Evolutionary conservation across 2,888 invertebrate genomes (phyloP), one percentile per base, ranked within the genome.

Genomic region (Leuctra nigra): DNA sequence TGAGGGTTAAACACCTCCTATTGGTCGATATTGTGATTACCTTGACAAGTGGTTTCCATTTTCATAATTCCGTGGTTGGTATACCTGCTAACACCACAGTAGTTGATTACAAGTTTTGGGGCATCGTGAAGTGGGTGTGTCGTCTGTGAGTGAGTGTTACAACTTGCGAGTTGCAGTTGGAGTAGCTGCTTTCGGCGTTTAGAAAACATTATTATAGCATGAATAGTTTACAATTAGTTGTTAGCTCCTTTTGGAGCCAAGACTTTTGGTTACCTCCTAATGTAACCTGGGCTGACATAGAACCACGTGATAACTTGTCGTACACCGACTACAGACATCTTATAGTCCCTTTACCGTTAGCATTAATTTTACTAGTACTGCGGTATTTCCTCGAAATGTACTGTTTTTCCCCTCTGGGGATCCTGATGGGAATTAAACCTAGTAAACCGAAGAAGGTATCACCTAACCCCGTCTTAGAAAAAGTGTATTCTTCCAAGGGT

Each of bases 191-290:
- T n/a, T n/a, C n/a, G 29, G 29, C 11, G 29, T 29, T 7, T 7
- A 29, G 29, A 7, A 7, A 29, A 7, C 29, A 29, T 11, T n/a
- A n/a, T n/a, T n/a, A 29, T 11, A 44, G 7, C n/a, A 44, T 44
- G 44, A 23, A 44, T 16, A 44, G 23, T 9, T 22, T 44, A 23
- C 18, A 35, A 38, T 71, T 67, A 64, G 63, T 73, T 54, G 22
- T 70, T 58, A 70, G 74, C 59, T 71, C 73, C 64, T 87, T 91
- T 73, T 93, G 91, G 95, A 83, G 83, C 69, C 86, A 91, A 69
- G 74, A 81, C 70, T 78, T 96, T 69, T 78, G 77, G 77, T 68
- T 77, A 18, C 77, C 77, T 6, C 71, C 70, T 13, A 73, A 73
- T 63, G 63, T 70, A 33, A 72, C 73, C 16, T 77, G 77, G 77